Evolutionary conservation across 2,797 vertebrate species (phyloP).

Genomic region (Poecilia gillii): DNA sequence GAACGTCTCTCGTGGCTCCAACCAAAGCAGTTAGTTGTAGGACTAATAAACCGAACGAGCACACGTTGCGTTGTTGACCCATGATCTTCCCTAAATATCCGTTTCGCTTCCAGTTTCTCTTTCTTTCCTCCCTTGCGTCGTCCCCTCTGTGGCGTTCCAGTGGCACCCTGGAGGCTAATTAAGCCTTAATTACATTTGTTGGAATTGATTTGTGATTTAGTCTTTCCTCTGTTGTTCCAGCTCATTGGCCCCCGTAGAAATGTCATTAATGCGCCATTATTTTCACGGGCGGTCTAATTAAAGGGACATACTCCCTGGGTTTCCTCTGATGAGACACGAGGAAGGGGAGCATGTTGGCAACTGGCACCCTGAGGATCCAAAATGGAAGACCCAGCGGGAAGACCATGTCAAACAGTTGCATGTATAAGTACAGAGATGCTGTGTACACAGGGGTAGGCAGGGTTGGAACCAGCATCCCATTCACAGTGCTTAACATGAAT

Average conservation of each 20-base stretch:
- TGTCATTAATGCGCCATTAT: constrained; percentile 86
- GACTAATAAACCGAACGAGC: constrained; percentile 17
- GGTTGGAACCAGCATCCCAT: constrained; percentile 22
- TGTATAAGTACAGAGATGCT: constrained; percentile 27
- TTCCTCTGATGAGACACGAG: constrained; percentile 73
- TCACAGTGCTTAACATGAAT: constrained; percentile 36
- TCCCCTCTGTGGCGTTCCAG: constrained; percentile 64
- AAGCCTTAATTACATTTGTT: constrained; percentile 89
- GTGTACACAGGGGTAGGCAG: constrained; percentile 38
- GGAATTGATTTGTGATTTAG: constrained; percentile 89
- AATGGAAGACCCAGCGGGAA: constrained; percentile 59
- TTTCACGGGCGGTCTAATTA: constrained; percentile 83
- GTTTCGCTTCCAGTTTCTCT: constrained; percentile 52
- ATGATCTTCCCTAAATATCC: constrained; percentile 58
- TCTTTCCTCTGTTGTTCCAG: constrained; percentile 84
- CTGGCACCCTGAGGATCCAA: constrained; percentile 68
- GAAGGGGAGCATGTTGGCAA: constrained; percentile 65
- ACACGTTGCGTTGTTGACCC: constrained; percentile 42
- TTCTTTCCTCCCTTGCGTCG: constrained; percentile 52
- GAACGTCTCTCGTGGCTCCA: constrained; percentile 43
- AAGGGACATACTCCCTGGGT: constrained; percentile 80
- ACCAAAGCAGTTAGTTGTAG: constrained; percentile 43
- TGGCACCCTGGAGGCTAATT: constrained; percentile 85
- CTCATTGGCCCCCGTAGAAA: constrained; percentile 85
- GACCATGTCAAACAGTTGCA: constrained; percentile 46